Percentiles rank a stretch among this genome's conserved stretches.
Conservation (phyloP, 2,797 vertebrate genomes). For the Syngnathus acus region DNA sequence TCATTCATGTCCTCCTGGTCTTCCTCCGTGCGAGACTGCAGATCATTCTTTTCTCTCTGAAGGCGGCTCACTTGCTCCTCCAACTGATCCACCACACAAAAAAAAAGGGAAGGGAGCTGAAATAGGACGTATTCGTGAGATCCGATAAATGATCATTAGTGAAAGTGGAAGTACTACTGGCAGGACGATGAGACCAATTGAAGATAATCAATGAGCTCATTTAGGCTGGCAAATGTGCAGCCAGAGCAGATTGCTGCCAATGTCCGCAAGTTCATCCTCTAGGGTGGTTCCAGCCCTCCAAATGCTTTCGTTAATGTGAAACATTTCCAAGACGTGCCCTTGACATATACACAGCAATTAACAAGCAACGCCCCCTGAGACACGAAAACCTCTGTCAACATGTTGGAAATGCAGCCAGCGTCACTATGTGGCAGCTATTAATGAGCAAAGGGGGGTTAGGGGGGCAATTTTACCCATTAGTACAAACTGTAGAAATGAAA, state of each 20-base stretch:
- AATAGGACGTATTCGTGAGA: conserved; percentile 58
- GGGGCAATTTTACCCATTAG: conserved; percentile 71
- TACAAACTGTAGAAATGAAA: conserved; percentile 72
- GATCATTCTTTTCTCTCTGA: conserved; percentile 93
- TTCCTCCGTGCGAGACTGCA: conserved; percentile 93
- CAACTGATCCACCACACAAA: conserved; percentile 67
- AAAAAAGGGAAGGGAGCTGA: conserved; percentile 25
- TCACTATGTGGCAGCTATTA: conserved; percentile 54
- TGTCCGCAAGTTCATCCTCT: conserved; percentile 32
- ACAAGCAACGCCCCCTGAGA: conserved; percentile 56
- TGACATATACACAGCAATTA: conserved; percentile 67
- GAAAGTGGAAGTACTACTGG: conserved; percentile 53
- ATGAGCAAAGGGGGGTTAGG: conserved; percentile 65
- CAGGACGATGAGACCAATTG: conserved; percentile 61
- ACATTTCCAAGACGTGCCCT: conserved; percentile 57
- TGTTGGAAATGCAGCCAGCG: conserved; percentile 49
- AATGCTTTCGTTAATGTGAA: conserved; percentile 43
- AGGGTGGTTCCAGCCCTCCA: neutral
- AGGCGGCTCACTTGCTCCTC: conserved; percentile 94
- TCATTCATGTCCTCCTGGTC: conserved; percentile 98
- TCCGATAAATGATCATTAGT: conserved; percentile 64
- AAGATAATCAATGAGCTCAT: conserved; percentile 70
- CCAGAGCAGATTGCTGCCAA: conserved; percentile 50
- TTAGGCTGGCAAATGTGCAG: conserved; percentile 49
- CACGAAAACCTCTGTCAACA: conserved; percentile 51